These are phyloP conservation scores for Parus major DNA, from an alignment of 2,113 vertebrate species.

Conservation along the genomic window DNA sequence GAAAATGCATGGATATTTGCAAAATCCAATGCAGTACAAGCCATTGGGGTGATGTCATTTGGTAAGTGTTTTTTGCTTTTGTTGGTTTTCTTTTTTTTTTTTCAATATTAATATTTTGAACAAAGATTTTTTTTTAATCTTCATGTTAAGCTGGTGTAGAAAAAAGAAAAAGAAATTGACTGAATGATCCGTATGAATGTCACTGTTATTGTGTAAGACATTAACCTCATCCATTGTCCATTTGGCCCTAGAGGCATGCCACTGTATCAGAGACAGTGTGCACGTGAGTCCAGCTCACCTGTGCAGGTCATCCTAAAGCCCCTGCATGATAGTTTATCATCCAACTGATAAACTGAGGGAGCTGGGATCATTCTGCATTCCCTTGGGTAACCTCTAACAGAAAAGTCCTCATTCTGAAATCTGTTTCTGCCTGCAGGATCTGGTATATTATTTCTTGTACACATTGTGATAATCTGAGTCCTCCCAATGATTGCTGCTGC, in stretches of 20 bases:
- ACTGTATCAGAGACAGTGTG: neutral
- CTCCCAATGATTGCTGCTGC: neutral
- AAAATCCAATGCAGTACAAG: constrained; percentile 87
- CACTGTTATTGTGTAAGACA: neutral
- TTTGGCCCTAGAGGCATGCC: neutral
- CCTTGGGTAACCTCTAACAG: neutral
- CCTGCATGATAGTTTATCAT: neutral
- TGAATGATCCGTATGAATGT: neutral
- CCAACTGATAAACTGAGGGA: neutral
- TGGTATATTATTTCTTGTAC: neutral
- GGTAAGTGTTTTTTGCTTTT: constrained; percentile 74
- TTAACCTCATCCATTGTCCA: neutral
- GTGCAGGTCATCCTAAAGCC: neutral
- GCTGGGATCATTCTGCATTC: neutral
- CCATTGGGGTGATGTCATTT: constrained; percentile 93
- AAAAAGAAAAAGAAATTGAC: neutral
- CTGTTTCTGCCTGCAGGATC: neutral
- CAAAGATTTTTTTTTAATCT: neutral
- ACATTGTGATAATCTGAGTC: neutral
- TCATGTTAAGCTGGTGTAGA: neutral
- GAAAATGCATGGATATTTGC: constrained; percentile 90
- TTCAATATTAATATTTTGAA: neutral
- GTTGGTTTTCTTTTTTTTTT: neutral
- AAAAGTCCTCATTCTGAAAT: neutral
- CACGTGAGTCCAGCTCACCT: neutral